phyloP scores from a whole-genome alignment of 2,888 invertebrate species.

The Andrena haemorrhoa region DNA sequence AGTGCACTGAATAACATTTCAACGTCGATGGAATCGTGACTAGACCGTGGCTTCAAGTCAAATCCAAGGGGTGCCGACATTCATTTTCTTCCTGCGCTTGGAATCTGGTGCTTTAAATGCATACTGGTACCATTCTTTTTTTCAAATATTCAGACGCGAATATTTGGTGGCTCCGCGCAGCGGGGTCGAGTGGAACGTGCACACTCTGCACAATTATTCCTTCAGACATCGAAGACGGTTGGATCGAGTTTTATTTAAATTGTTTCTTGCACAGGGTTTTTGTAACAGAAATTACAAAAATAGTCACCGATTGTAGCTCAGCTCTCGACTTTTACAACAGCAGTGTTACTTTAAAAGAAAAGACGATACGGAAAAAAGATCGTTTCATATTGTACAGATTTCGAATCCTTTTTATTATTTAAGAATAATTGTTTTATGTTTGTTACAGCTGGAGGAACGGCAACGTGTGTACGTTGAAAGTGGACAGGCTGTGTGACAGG shows the following conservation, averaged over 20 bases:
- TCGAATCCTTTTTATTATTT: neutral
- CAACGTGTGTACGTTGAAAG: neutral
- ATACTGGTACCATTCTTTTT: conserved; percentile 14
- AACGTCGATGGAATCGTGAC: conserved; percentile 53
- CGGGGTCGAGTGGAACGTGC: neutral
- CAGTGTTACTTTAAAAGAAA: no score
- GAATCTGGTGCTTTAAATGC: conserved; percentile 49
- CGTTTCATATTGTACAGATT: no score
- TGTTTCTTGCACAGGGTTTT: no score
- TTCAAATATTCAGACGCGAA: neutral
- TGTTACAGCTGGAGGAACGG: neutral
- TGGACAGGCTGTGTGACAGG: neutral
- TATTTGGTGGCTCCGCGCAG: neutral
- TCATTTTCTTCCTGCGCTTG: conserved; percentile 2
- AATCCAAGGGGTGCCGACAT: conserved; percentile 32
- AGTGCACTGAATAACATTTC: conserved; percentile 48
- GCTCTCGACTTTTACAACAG: no score
- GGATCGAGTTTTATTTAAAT: no score
- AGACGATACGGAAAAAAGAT: no score
- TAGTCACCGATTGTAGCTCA: no score
- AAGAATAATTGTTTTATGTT: neutral
- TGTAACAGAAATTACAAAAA: no score
- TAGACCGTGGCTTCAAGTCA: conserved; percentile 34
- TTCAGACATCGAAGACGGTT: neutral
- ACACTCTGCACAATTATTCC: no score